Evolutionary conservation across 2,797 vertebrate species (phyloP).

Genomic region (Catharus ustulatus): DNA sequence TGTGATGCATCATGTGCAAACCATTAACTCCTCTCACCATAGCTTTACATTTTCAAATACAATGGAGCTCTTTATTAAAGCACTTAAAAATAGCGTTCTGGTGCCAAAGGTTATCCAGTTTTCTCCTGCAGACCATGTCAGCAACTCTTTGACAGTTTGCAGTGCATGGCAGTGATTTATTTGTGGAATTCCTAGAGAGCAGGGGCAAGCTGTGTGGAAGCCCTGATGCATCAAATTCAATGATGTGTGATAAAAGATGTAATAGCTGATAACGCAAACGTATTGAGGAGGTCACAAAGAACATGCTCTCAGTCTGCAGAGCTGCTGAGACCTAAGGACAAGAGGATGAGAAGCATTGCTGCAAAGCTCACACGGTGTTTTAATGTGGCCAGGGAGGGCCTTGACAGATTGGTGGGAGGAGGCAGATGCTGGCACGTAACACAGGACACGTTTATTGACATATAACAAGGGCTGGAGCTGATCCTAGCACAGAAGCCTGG

Average conservation of each 20-base stretch:
- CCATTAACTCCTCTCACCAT: conserved; percentile 17
- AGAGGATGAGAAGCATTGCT: not conserved
- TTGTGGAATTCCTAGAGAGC: conserved; percentile 46
- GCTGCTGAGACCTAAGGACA: not conserved
- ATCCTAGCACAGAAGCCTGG: not conserved
- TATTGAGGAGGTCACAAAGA: not conserved
- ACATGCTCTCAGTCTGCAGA: not conserved
- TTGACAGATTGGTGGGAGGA: not conserved
- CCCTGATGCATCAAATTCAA: not conserved
- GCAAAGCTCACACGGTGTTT: not conserved
- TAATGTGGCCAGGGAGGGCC: not conserved
- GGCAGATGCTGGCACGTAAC: not conserved
- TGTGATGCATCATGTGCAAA: conserved; percentile 35
- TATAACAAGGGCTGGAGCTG: not conserved
- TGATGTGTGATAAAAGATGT: not conserved
- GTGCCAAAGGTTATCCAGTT: conserved; percentile 27
- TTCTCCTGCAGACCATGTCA: not conserved
- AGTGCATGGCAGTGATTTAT: not conserved
- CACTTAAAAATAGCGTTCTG: conserved; percentile 5
- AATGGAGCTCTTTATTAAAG: conserved; percentile 22
- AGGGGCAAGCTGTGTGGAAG: not conserved
- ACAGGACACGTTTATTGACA: not conserved
- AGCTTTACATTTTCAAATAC: conserved; percentile 5
- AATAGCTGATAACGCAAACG: not conserved
- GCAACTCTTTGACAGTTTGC: conserved; percentile 3